Evolutionary conservation across 2,113 vertebrate genomes (phyloP).

Genomic region (Saguinus imperator): DNA sequence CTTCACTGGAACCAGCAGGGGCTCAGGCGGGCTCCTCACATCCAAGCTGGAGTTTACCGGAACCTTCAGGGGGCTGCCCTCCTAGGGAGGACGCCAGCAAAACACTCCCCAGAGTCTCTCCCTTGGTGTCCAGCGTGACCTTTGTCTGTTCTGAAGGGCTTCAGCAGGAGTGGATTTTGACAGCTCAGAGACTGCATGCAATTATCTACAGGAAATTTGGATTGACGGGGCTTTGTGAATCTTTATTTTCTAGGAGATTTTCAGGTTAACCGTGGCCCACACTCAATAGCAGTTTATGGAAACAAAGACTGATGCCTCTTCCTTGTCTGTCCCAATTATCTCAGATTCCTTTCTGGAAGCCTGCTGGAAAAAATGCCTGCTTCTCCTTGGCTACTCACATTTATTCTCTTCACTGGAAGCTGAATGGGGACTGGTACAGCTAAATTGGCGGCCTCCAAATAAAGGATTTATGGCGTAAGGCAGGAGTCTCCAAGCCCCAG

Average conservation of each 20-base stretch:
- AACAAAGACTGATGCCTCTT: neutral
- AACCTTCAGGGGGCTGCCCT: slow-evolving; percentile 20
- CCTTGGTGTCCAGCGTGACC: slow-evolving; percentile 44
- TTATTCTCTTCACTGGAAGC: neutral
- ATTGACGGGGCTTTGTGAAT: slow-evolving; percentile 12
- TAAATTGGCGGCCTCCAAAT: neutral
- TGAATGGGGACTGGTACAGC: neutral
- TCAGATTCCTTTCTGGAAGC: neutral
- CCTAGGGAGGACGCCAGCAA: neutral
- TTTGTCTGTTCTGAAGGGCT: slow-evolving; percentile 53
- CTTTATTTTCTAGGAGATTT: slow-evolving; percentile 32
- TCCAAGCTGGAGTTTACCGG: slow-evolving; percentile 67
- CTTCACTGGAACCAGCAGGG: slow-evolving; percentile 68
- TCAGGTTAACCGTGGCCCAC: neutral
- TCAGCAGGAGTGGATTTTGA: slow-evolving; percentile 36
- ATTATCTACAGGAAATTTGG: slow-evolving; percentile 54
- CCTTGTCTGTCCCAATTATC: neutral
- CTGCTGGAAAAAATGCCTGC: neutral
- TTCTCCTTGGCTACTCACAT: neutral
- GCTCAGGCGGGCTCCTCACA: slow-evolving; percentile 56
- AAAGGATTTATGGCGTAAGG: neutral
- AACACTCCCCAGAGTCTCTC: slow-evolving; percentile 29
- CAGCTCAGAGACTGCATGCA: neutral
- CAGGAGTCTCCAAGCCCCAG: no score
- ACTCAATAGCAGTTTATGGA: neutral